A percentile compares a stretch with the other conserved stretches of the same genome.
Conservation (phyloP, 2,113 vertebrate genomes). For the Mesoclemmys tuberculata region DNA sequence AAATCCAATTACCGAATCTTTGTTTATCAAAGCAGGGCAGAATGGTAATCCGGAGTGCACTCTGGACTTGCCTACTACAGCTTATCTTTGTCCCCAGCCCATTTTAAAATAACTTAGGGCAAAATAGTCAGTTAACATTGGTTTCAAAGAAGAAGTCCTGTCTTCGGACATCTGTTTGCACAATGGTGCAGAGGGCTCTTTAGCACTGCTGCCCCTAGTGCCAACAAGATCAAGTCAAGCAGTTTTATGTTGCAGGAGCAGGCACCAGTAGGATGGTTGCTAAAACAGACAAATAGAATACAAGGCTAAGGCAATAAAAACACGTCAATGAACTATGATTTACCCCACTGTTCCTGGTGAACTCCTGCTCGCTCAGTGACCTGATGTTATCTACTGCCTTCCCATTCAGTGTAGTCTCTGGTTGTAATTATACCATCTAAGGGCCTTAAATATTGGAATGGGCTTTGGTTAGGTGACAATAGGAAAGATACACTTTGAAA, state of each 20-base stretch:
- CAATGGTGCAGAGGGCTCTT: not conserved
- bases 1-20: constrained; percentile 44
- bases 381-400: constrained; percentile 79
- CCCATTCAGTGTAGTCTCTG: constrained; percentile 73
- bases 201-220: not conserved
- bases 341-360: constrained; percentile 63
- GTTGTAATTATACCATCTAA: constrained; percentile 78
- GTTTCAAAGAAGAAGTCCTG: not conserved
- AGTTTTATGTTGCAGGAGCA: not conserved
- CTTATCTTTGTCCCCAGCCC: not conserved
- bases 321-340: constrained; percentile 63
- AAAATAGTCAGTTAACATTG: not conserved
- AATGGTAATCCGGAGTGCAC: not conserved
- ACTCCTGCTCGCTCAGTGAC: constrained; percentile 72
- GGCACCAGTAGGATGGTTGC: not conserved
- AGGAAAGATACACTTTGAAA: not conserved
- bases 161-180: constrained; percentile 10
- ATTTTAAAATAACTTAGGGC: not conserved
- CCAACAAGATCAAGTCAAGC: not conserved
- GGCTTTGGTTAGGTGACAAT: not conserved
- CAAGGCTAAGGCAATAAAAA: constrained; percentile 52
- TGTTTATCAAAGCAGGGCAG: constrained; percentile 18
- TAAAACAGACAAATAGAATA: constrained; percentile 40
- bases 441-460: constrained; percentile 58
- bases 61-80: not conserved